Evolutionary conservation across 2,888 invertebrate genomes (phyloP), one percentile per base, ranked within the genome.

Genomic region (Euphydryas editha): DNA sequence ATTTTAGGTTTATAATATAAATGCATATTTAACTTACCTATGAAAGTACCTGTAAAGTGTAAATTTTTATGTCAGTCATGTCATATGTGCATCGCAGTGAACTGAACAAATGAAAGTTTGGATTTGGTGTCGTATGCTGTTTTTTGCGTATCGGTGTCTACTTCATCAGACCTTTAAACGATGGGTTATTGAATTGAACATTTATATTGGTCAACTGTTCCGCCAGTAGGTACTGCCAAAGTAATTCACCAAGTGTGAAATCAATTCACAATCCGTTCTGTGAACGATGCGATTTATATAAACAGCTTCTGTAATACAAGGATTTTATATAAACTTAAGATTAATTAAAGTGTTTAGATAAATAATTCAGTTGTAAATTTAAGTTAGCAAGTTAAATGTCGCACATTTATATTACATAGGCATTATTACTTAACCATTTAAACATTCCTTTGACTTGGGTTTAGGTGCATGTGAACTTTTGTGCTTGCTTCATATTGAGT

Each of bases 401-500:
- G 87, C 90, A 92, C 90, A 88, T 88, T 86, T 86, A 80, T 87
- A 86, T 84, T 88, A 86, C 88, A 91, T 92, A 92, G 91, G 92
- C 91, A 90, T 92, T 88, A 89, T 88, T 92, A 92, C 92, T 91
- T 92, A 92, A 91, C 89, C 87, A 86, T 90, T 89, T 83, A 87
- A 88, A 92, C 92, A 92, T 92, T 92, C 92, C 92, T 91, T 89
- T 87, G 88, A 90, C 88, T 88, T 82, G 89, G 88, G 89, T 88
- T 86, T 78, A 82, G 83, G 82, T 81, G 81, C 86, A 80, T 85
- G 89, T 89, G 88, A 75, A 82, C 75, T 76, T 73, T 74, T 46
- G 20, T 11, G 18, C 54, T 54, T 54, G 54, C 36, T 17, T 54
- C 54, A 54, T 17, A 54, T n/a, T 5, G 17, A 24, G 24, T 17